Percentiles rank a stretch among this genome's conserved stretches.
phyloP scores from a whole-genome alignment of 2,113 vertebrate species.

The Hippocampus comes region DNA sequence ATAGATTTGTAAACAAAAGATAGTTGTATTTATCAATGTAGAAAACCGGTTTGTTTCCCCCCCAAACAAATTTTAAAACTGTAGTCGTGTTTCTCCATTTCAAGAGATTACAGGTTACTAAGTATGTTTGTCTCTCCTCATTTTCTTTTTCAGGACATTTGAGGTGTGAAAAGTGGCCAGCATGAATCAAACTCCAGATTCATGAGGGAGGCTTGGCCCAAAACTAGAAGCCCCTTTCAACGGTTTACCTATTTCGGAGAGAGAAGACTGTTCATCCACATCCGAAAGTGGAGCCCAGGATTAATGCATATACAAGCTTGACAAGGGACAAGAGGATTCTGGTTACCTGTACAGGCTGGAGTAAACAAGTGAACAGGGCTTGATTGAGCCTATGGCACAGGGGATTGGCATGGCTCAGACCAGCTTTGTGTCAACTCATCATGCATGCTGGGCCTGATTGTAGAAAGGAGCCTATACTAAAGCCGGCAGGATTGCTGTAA shows the following conservation, averaged over 20 bases:
- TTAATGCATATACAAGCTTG: conserved; percentile 66
- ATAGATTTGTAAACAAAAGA: background rate
- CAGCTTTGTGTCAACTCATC: conserved; percentile 76
- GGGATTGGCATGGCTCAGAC: conserved; percentile 72
- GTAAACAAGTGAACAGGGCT: conserved; percentile 64
- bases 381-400: conserved; percentile 65
- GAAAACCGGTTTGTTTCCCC: background rate
- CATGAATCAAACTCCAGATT: conserved; percentile 52
- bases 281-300: conserved; percentile 59
- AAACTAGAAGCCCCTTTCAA: conserved; percentile 47
- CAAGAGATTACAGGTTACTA: conserved; percentile 16
- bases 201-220: conserved; percentile 45
- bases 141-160: conserved; percentile 52
- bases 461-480: conserved; percentile 75
- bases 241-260: conserved; percentile 31
- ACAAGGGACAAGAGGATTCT: conserved; percentile 64
- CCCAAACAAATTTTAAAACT: background rate
- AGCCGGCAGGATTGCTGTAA: conserved; percentile 70
- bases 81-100: background rate
- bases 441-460: conserved; percentile 80
- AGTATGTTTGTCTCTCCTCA: conserved; percentile 33
- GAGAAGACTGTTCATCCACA: conserved; percentile 49
- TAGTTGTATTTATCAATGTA: background rate
- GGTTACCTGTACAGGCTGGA: conserved; percentile 62
- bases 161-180: conserved; percentile 40